Conservation (phyloP, 2,888 invertebrate species). For the Ceratothoa steindachneri region DNA sequence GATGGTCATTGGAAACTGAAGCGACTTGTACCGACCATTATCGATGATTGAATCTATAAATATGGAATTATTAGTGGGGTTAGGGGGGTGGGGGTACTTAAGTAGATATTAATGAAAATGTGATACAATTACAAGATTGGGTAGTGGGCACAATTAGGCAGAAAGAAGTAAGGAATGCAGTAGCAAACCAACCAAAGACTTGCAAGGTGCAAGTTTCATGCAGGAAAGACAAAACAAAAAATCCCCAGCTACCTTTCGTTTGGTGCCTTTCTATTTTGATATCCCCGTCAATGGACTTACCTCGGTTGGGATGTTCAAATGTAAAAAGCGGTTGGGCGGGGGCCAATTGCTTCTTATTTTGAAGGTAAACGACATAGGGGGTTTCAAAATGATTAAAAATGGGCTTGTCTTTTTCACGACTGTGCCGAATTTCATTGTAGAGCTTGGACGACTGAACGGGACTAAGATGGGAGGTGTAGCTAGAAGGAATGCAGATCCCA, state of each 20-base stretch:
- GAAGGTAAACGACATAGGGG: conserved; percentile 87
- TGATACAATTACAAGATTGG: not conserved
- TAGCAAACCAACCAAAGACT: not conserved
- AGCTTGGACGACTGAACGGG: conserved; percentile 89
- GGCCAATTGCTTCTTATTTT: conserved; percentile 75
- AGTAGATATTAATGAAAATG: too few species aligned
- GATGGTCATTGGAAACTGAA: conserved; percentile 66
- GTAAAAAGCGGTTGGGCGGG: conserved; percentile 72
- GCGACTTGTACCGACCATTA: conserved; percentile 68
- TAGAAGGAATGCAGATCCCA: conserved; percentile 85
- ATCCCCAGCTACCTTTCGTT: too few species aligned
- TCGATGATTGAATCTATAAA: conserved; percentile 57
- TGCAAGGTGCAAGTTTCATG: not conserved
- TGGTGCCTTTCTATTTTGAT: too few species aligned
- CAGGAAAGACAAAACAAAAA: not conserved
- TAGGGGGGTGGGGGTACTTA: too few species aligned
- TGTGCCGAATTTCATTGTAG: conserved; percentile 66
- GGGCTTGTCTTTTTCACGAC: conserved; percentile 56
- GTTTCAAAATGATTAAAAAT: conserved; percentile 65
- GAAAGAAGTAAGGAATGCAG: not conserved
- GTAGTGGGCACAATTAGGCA: not conserved
- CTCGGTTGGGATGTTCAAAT: conserved; percentile 84
- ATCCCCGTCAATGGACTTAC: too few species aligned
- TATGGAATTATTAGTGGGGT: too few species aligned
- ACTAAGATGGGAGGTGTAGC: conserved; percentile 83